A percentile compares a stretch with the other conserved stretches of the same genome.
These are phyloP conservation scores for Dichetophora obliterata DNA, from an alignment of 2,888 invertebrate species.

Conservation along the genomic window DNA sequence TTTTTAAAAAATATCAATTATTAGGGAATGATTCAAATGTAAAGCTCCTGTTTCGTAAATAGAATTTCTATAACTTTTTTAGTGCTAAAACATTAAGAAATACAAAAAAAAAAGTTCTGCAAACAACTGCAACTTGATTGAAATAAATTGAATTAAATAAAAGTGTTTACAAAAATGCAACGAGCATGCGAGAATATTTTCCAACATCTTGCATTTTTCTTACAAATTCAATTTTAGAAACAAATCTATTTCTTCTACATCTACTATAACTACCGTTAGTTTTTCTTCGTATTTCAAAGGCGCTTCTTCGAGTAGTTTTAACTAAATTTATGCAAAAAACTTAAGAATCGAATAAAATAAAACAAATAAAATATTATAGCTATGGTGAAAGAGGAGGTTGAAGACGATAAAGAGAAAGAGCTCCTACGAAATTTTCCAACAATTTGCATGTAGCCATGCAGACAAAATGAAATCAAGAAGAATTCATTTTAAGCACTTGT, in stretches of 20 bases:
- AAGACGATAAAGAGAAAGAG: neutral
- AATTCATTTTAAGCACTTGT: neutral
- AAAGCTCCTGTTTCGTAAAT: too few relatives aligned
- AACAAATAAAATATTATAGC: neutral
- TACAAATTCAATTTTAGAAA: constrained; percentile 9
- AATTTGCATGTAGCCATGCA: neutral
- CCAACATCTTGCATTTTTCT: constrained; percentile 5
- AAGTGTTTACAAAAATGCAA: neutral
- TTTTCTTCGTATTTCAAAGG: neutral
- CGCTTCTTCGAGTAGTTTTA: constrained; percentile 13
- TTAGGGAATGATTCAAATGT: too few relatives aligned
- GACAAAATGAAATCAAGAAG: constrained; percentile 5
- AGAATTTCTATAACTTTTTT: too few relatives aligned
- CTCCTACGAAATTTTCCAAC: neutral
- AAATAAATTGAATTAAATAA: constrained; percentile 12
- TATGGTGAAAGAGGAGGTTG: neutral
- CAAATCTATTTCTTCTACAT: neutral
- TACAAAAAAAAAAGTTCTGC: neutral
- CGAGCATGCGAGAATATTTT: neutral
- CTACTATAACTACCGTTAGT: neutral
- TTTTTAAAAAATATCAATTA: too few relatives aligned
- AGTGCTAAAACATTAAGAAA: too few relatives aligned
- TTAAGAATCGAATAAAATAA: constrained; percentile 21
- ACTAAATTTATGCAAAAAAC: constrained; percentile 33
- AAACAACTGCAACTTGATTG: neutral